Evolutionary conservation across 2,113 vertebrate genomes (phyloP), one percentile per base, ranked within the genome.

Genomic region (Falco punctatus): DNA sequence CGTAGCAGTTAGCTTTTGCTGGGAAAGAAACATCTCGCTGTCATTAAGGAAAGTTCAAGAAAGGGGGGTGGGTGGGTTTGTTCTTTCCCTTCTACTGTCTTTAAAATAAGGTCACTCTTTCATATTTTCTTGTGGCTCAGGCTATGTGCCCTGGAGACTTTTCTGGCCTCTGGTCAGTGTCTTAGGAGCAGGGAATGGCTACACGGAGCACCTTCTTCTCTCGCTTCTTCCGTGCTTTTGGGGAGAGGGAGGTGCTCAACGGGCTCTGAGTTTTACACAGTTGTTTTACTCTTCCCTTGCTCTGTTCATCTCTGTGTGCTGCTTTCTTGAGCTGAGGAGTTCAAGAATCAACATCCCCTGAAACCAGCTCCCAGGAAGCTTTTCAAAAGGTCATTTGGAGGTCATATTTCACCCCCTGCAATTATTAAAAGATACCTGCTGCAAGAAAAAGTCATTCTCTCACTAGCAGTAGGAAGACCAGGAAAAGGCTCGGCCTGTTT

Each of bases 1-100:
- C 89, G 84, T 67, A 94, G 94, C 95, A 92, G 93, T 55, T 30
- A n/a, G 77, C 57, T 94, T 96, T 86, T 64, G 40, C 95, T 79
- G 73, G 67, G 86, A 92, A 62, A 82, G 88, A 95, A 96, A 75
- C 16, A n/a, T 90, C 96, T 90, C 42, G 0, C 65, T 88, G 86
- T 67, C 80, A 42, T 86, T 58, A 89, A 81, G 44, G 78, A 81
- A 70, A 96, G 91, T 84, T 95, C 84, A 91, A 48, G 49, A 64
- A 83, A 73, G 67, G 42, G 35, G 66, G 64, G 46, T 0, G 33
- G 22, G 55, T 69, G 18, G 4, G 38, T 46, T 35, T 30, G 52
- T 48, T 19, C 40, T 40, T 54, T 5, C 20, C 58, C 55, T 77
- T 58, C 40, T 64, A 67, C 86, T 74, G 6, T 57, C 28, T 71